Evolutionary conservation across 2,888 invertebrate genomes (phyloP), one percentile per base, ranked within the genome.

Genomic region (Selenia dentaria): DNA sequence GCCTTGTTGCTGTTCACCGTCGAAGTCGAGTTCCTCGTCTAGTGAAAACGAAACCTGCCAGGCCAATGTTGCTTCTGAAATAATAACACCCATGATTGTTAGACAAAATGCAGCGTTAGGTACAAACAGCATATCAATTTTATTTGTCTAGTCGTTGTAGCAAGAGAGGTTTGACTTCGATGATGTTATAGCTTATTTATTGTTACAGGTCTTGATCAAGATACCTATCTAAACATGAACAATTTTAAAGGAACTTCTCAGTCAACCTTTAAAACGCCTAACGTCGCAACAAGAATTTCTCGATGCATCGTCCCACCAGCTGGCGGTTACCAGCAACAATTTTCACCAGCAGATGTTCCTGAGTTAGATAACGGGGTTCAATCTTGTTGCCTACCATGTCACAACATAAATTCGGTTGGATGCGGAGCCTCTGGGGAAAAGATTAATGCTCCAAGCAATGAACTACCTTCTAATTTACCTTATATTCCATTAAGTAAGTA

Each of bases 1-100:
- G 39, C 81, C 81, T 0, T 82, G 80, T 32, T 67, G 67, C 36
- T 71, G 73, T 48, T 2, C 48, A 4, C 36, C 55, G 1, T 52
- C 39, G 2, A 32, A 51, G 18, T 16, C 16, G 3, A 22, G 22
- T 22, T 5, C n/a, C 3, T 20, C 25, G 6, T 35, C 50, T 12
- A 39, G 38, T 6, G 39, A 54, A 8, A 22, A 22, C 3, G 41
- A 48, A 24, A 48, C 39, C 36, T 28, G 59, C 10, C 2, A 14
- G 2, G 49, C 54, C 1, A 60, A 60, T 33, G 55, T 68, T n/a
- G 40, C 57, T 2, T 72, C 76, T 3, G 72, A 74, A 44, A 50
- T 71, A 9, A 52, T 71, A 3, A 51, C 56, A 0, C 75, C 74
- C 2, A 60, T 74, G 35, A 60, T 73, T 36, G 45, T 61, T 2